Conservation (phyloP, 2,888 invertebrate species). For the Polietes domitor region DNA sequence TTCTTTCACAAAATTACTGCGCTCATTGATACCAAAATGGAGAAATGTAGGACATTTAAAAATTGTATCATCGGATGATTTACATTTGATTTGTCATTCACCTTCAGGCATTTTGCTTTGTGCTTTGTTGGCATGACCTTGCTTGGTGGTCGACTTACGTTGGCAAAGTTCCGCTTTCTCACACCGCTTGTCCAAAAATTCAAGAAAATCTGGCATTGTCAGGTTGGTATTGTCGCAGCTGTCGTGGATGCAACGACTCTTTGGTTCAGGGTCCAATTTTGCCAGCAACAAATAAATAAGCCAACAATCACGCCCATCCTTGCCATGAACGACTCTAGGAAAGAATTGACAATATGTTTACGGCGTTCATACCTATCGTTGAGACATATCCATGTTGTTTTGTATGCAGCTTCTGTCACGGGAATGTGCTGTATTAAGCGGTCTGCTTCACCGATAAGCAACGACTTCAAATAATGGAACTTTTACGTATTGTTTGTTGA, state of each 20-base stretch:
- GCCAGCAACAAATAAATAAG: conserved; percentile 49
- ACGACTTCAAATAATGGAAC: conserved; percentile 58
- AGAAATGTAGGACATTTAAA: too few species aligned
- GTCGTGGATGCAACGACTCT: conserved; percentile 43
- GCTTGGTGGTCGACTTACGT: too few species aligned
- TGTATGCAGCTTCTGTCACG: conserved; percentile 57
- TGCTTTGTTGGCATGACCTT: too few species aligned
- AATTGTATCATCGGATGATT: too few species aligned
- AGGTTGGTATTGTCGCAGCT: conserved; percentile 32
- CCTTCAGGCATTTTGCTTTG: too few species aligned
- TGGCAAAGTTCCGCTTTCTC: too few species aligned
- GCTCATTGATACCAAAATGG: neutral
- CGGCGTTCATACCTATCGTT: conserved; percentile 56
- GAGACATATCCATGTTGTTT: conserved; percentile 56
- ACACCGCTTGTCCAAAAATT: conserved; percentile 38
- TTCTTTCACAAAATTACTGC: neutral
- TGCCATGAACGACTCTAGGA: conserved; percentile 51
- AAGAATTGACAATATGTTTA: conserved; percentile 54
- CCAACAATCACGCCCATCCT: conserved; percentile 51
- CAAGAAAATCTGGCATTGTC: conserved; percentile 37
- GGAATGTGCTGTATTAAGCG: conserved; percentile 58
- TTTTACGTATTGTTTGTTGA: conserved; percentile 59
- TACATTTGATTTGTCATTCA: too few species aligned
- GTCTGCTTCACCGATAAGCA: conserved; percentile 56
- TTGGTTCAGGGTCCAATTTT: conserved; percentile 45